A percentile compares a stretch with the other conserved stretches of the same genome.
These are phyloP conservation scores for Lasioglossum figueresi DNA, from an alignment of 2,888 invertebrate species.

Conservation along the genomic window DNA sequence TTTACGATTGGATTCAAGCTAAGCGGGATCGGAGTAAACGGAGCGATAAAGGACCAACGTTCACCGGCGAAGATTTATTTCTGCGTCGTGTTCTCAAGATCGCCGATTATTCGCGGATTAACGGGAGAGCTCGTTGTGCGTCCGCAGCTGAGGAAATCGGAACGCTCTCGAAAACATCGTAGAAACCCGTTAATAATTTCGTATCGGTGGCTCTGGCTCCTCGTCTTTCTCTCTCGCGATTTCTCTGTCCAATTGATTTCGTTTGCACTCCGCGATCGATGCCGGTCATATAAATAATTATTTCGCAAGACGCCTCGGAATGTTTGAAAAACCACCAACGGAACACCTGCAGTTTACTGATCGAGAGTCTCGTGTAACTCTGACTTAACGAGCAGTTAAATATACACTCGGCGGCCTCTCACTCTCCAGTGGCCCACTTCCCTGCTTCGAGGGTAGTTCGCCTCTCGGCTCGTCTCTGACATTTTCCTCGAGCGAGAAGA, in stretches of 20 bases:
- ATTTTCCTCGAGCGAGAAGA: slow-evolving; percentile 20
- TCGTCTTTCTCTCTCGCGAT: neutral
- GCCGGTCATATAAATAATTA: slow-evolving; percentile 6
- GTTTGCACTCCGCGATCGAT: neutral
- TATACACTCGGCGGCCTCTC: slow-evolving; percentile 72
- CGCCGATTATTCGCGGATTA: slow-evolving; percentile 9
- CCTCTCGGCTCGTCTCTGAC: slow-evolving; percentile 37
- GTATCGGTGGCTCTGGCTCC: neutral
- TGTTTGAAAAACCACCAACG: slow-evolving; percentile 34
- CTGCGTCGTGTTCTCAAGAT: neutral
- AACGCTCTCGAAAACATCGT: neutral
- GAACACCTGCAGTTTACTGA: slow-evolving; percentile 57
- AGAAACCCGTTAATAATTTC: neutral
- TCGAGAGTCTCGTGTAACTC: slow-evolving; percentile 62
- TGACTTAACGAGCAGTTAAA: slow-evolving; percentile 74
- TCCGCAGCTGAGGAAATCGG: neutral
- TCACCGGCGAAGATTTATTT: slow-evolving; percentile 31
- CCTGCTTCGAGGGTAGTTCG: slow-evolving; percentile 57
- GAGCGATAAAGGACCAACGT: slow-evolving; percentile 47
- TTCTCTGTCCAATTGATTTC: neutral
- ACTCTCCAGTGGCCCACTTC: slow-evolving; percentile 79
- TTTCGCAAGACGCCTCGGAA: slow-evolving; percentile 23
- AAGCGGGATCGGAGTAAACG: slow-evolving; percentile 34
- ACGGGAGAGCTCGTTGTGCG: neutral
- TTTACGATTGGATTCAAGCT: slow-evolving; percentile 37